phyloP scores from a whole-genome alignment of 2,888 invertebrate genomes.

The Andrena camellia region DNA sequence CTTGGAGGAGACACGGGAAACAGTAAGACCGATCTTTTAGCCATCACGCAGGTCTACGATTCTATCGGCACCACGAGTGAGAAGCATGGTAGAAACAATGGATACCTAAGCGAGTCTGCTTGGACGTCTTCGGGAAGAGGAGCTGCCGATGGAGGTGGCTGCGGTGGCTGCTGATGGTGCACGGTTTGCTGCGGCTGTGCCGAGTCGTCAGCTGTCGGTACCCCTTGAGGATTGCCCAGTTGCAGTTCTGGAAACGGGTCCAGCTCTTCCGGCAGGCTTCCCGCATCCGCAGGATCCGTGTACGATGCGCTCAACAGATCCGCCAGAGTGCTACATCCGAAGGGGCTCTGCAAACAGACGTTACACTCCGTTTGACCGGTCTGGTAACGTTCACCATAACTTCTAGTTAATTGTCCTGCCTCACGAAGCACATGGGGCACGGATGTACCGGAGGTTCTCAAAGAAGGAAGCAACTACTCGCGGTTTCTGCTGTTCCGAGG shows the following conservation, averaged over 20 bases:
- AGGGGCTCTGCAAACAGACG: conserved; percentile 83
- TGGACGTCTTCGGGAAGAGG: conserved; percentile 81
- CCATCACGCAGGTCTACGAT: background rate
- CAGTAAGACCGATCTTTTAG: background rate
- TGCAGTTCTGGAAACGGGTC: conserved; percentile 91
- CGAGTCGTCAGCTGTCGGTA: conserved; percentile 77
- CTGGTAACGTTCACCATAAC: background rate
- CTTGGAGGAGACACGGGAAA: too few species aligned
- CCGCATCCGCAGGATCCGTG: conserved; percentile 88
- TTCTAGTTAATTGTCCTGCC: background rate
- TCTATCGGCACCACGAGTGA: background rate
- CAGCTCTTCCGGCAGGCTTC: conserved; percentile 90
- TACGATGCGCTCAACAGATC: conserved; percentile 92
- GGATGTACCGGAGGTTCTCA: background rate
- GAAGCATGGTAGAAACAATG: conserved; percentile 6
- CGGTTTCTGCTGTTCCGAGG: conserved; percentile 24
- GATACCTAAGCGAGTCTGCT: conserved; percentile 81
- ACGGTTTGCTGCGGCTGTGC: conserved; percentile 81
- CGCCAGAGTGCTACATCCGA: conserved; percentile 92
- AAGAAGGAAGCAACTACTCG: background rate
- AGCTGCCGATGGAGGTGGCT: conserved; percentile 71
- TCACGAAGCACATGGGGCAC: background rate
- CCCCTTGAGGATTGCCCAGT: conserved; percentile 79
- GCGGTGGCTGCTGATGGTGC: conserved; percentile 77
- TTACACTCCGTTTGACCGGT: background rate